Evolutionary conservation across 2,888 invertebrate species (phyloP).

Genomic region (Hetaerina titia): DNA sequence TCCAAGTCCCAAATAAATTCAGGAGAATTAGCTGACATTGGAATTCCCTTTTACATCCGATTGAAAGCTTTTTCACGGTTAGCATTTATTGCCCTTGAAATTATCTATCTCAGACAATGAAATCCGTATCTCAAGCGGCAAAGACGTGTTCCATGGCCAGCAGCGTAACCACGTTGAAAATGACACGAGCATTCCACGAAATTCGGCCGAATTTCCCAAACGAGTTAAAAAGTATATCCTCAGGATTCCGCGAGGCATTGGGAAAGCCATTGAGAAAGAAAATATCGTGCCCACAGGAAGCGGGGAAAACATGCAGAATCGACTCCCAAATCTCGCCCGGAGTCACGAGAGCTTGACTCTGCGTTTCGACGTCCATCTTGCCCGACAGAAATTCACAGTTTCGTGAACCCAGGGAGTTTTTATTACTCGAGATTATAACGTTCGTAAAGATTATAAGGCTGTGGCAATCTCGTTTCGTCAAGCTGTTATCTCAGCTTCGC

Average conservation of each 20-base stretch:
- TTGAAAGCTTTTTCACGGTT: neutral
- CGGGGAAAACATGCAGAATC: neutral
- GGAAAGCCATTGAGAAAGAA: slow-evolving; percentile 31
- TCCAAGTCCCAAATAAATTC: too few relatives aligned
- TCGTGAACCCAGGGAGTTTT: neutral
- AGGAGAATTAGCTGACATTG: too few relatives aligned
- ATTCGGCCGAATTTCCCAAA: neutral
- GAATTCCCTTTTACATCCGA: neutral
- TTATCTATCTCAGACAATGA: neutral
- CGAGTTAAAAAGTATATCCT: neutral
- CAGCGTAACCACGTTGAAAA: neutral
- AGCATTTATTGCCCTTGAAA: neutral
- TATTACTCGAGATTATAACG: slow-evolving; percentile 4
- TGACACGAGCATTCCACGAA: neutral
- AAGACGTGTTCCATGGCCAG: neutral
- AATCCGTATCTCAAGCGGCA: neutral
- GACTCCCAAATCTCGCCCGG: slow-evolving; percentile 30
- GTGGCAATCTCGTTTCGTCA: neutral
- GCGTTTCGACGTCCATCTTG: neutral
- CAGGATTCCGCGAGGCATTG: neutral
- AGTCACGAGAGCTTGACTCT: neutral
- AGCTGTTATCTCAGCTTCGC: neutral
- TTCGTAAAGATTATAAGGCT: neutral
- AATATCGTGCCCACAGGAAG: neutral
- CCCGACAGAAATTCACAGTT: neutral